phyloP scores from a whole-genome alignment of 1,140 invertebrate species.

The Nasonia giraulti region DNA sequence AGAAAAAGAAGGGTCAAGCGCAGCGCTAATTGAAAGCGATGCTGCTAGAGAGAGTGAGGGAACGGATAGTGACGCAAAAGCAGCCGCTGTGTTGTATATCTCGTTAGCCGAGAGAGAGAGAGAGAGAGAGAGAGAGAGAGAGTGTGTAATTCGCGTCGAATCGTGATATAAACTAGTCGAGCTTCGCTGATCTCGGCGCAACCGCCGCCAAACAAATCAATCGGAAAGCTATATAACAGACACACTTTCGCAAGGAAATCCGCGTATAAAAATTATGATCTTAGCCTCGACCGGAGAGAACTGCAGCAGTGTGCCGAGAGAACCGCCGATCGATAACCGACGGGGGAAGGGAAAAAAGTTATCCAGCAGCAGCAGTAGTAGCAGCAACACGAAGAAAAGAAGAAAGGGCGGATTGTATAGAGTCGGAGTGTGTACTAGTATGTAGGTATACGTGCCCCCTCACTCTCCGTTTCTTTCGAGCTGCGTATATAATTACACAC shows the following conservation, averaged over 20 bases:
- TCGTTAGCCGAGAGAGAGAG: slow-evolving; percentile 19
- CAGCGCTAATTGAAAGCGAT: not conserved
- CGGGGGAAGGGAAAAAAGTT: not conserved
- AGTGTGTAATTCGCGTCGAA: slow-evolving; percentile 3
- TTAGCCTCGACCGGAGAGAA: not conserved
- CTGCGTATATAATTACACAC: slow-evolving; percentile 22
- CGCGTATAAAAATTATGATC: slow-evolving; percentile 25
- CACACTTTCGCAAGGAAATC: slow-evolving; percentile 12
- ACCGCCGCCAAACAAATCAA: slow-evolving; percentile 19
- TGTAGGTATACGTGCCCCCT: not conserved
- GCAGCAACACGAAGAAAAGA: not conserved
- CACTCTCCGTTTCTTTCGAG: slow-evolving; percentile 19
- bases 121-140: slow-evolving; percentile 12
- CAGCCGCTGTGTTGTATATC: not conserved
- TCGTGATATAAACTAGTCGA: slow-evolving; percentile 1
- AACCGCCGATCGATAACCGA: not conserved
- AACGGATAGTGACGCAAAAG: not conserved
- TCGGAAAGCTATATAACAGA: slow-evolving; percentile 12
- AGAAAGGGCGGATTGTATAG: not conserved
- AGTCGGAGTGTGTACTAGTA: not conserved
- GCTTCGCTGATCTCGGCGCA: not conserved
- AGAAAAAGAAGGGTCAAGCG: too few relatives aligned
- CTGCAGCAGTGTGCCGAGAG: not conserved
- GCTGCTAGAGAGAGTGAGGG: not conserved
- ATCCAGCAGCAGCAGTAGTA: too few relatives aligned